Evolutionary conservation across 2,113 vertebrate species (phyloP).

Genomic region (Siphamia tubifer): DNA sequence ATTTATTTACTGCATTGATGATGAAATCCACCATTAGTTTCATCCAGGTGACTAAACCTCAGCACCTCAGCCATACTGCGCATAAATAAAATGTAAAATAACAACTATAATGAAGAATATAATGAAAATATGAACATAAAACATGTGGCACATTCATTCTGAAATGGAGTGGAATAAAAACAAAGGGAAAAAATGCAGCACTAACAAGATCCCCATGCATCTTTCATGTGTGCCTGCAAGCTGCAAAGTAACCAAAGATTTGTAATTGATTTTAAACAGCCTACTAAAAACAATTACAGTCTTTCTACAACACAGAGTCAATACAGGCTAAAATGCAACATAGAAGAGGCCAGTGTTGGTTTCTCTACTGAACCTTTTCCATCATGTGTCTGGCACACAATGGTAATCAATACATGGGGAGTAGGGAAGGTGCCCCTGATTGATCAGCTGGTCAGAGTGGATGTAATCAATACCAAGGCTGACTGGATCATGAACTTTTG

Average conservation of each 20-base stretch:
- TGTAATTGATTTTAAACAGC: constrained; percentile 39
- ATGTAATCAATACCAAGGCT: constrained; percentile 34
- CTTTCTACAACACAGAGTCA: constrained; percentile 10
- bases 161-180: not conserved
- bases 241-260: constrained; percentile 26
- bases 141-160: not conserved
- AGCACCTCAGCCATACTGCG: no score
- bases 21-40: no score
- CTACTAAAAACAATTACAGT: constrained; percentile 15
- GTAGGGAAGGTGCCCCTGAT: constrained; percentile 28
- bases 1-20: not conserved
- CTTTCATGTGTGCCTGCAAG: constrained; percentile 14
- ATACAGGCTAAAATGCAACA: not conserved
- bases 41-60: no score
- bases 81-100: no score
- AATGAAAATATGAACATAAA: no score
- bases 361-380: constrained; percentile 20
- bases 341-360: not conserved
- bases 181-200: not conserved
- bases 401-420: constrained; percentile 50
- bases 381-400: constrained; percentile 28
- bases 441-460: constrained; percentile 25
- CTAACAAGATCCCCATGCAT: not conserved
- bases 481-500: constrained; percentile 28
- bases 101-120: no score